Base-by-base conservation (phyloP, 2,797 vertebrate genomes). In the Centropyge bicolor region DNA sequence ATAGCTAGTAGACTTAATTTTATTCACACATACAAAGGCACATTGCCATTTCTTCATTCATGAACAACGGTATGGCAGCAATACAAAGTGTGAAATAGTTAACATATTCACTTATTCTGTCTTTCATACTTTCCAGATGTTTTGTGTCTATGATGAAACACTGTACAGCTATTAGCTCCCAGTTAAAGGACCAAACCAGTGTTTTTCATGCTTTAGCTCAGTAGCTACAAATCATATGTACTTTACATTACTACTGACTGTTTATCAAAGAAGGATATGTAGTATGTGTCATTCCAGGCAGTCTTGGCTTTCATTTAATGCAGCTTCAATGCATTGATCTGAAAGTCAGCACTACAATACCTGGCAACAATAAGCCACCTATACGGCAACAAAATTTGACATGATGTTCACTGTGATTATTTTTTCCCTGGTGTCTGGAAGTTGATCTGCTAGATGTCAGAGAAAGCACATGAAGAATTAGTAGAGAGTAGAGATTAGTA, bases 281-380 rank as follows among this genome's bases (percentile, higher is more conserved):
- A 49, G 20, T 57, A 35, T 8, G 43, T 55, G 22, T 55, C 41
- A 7, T 40, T 70, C 60, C 59, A 59, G 67, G 24, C 46, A 45
- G 5, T 52, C 36, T 20, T 11, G 22, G 60, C 20, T 19, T 24
- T 51, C 16, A 49, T 14, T 31, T 52, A 16, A 43, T 36, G 8
- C 27, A 40, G n/a, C 41, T 60, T 41, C 2, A 35, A 46, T 27
- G 31, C 51, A 16, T 13, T 51, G 31, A 54, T 17, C 9, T 45
- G 27, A 54, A 52, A 12, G 31, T 14, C 65, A 56, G 24, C 13
- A 10, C 27, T 57, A 14, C 20, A 59, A 24, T 11, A 22, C 9
- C 40, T 45, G 17, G 7, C 22, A n/a, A 24, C 22, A 51, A 38
- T 27, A 8, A 41, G 27, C 16, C 0, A 10, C 27, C 27, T 31